Percentiles rank a stretch among this genome's conserved stretches.
Evolutionary conservation across 2,113 vertebrate species (phyloP).

Genomic region (Sebastes schlegelii): DNA sequence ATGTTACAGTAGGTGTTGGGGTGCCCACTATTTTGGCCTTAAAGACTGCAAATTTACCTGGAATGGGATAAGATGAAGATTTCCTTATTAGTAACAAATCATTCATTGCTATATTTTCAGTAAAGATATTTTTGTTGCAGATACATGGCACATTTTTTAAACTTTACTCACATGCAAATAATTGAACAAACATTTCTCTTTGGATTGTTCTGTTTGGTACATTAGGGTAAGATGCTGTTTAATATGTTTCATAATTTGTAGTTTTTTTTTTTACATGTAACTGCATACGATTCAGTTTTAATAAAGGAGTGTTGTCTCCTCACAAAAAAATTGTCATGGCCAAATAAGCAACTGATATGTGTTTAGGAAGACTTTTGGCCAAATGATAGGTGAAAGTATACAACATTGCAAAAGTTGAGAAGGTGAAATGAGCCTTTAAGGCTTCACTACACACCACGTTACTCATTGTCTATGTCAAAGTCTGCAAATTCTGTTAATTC

Average conservation of each 20-base stretch:
- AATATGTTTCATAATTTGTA: background rate
- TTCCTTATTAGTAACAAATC: background rate
- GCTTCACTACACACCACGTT: too few relatives aligned
- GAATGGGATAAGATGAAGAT: background rate
- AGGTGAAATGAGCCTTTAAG: too few relatives aligned
- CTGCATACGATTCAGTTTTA: background rate
- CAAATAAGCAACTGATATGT: too few relatives aligned
- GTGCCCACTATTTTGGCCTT: conserved; percentile 87
- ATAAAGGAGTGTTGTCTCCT: too few relatives aligned
- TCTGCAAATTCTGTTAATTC: too few relatives aligned
- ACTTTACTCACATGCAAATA: background rate
- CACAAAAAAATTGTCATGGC: too few relatives aligned
- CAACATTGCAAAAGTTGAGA: too few relatives aligned
- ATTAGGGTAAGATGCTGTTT: background rate
- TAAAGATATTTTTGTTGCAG: background rate
- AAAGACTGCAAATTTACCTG: conserved; percentile 90
- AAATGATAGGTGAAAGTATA: too few relatives aligned
- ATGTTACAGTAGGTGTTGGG: conserved; percentile 86
- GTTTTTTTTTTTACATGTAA: background rate
- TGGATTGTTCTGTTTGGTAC: background rate
- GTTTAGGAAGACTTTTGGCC: too few relatives aligned
- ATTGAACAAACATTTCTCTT: background rate
- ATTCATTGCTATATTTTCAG: background rate
- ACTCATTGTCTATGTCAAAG: too few relatives aligned
- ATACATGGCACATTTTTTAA: background rate